Base-by-base conservation (phyloP, 2,113 vertebrate genomes). In the Triplophysa siluroides region DNA sequence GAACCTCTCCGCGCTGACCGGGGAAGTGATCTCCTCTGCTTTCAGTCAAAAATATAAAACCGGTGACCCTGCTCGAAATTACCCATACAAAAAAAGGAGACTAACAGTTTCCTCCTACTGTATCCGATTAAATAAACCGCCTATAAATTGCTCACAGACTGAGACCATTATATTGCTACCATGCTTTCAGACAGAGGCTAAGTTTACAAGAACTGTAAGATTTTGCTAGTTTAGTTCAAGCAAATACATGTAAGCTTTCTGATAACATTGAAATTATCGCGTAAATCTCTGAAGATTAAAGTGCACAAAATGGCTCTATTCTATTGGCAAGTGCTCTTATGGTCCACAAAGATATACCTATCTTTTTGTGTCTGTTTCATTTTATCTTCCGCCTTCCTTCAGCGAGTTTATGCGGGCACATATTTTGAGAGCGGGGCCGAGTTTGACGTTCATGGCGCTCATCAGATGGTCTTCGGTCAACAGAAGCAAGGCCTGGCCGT, bases 361-460 rank as follows among this genome's bases (percentile, higher is more conserved):
- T 72, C 63, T n/a, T 72, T 13, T 62, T 77, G 33, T 72, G 10
- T 73, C 62, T 23, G 52, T 33, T 62, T 60, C 52, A 13, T 26
- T 80, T 78, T 78, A 76, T 69, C 71, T 71, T 43, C 76, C 82
- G 18, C 73, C 91, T 86, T 98, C 95, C 52, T 96, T 99, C 87
- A 99, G 91, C 0, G 95, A 93, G 87, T 98, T 99, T 91, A 99
- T 99, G 82, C 96, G 96, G 83, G 98, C 98, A 73, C 97, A 99
- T 86, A 99, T 99, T 92, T 99, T 99, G 61, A 99, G 91, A 0
- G 98, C 97, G 1, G 98, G 98, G 19, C 98, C 98, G 80, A 99
- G 92, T 91, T 99, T 99, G 89, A 99, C 96, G 91, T 98, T 99
- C 97, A 99, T 98, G 90, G 96, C 96, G 88, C 95, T 97, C 97